These are phyloP conservation scores for Corydoras maculifer DNA, from an alignment of 2,113 vertebrate species.

Conservation along the genomic window DNA sequence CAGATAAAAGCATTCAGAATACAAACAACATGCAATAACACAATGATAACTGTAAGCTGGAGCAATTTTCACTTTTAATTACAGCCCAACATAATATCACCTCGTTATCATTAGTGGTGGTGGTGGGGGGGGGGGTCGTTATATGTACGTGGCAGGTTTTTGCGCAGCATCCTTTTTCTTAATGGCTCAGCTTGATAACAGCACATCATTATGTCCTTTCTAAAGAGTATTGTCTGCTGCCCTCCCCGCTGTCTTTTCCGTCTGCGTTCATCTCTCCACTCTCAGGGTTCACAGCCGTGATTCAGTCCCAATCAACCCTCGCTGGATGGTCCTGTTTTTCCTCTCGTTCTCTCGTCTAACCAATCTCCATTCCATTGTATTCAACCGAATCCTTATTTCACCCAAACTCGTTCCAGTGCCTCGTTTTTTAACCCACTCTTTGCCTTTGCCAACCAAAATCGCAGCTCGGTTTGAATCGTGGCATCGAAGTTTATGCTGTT, in stretches of 20 bases:
- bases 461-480: no score
- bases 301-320: not conserved
- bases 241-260: not conserved
- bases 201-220: not conserved
- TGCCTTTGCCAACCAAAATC: no score
- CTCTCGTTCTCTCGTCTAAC: not conserved
- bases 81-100: not conserved
- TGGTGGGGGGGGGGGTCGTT: no score
- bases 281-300: not conserved
- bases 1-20: no score
- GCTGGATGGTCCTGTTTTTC: not conserved
- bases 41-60: no score
- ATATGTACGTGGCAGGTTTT: not conserved
- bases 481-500: no score
- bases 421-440: no score
- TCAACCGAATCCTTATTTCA: no score
- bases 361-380: no score
- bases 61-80: not conserved
- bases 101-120: not conserved
- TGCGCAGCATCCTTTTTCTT: not conserved
- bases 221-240: not conserved
- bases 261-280: not conserved
- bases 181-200: conserved; percentile 1
- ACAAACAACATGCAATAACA: no score
- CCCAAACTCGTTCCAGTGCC: no score